phyloP scores from a whole-genome alignment of 53 echinoderm and acorn worm genomes.

The Crossaster papposus region DNA sequence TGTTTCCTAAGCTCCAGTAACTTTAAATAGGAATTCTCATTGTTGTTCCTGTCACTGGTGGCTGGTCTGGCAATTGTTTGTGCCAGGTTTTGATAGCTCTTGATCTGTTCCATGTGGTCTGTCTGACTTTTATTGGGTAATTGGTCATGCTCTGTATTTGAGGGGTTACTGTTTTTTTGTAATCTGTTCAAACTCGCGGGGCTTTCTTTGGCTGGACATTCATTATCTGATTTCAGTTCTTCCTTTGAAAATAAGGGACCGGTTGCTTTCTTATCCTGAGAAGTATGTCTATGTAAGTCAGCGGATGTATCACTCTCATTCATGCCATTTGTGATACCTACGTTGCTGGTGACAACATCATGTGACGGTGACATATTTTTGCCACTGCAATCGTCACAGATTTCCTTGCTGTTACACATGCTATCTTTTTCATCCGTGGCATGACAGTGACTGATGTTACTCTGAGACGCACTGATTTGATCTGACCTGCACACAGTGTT shows the following conservation, averaged over 20 bases:
- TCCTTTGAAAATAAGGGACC: background rate
- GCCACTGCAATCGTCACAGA: slow-evolving; percentile 10
- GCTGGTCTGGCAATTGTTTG: background rate
- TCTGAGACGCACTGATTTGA: slow-evolving; percentile 3
- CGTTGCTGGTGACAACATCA: slow-evolving; percentile 62
- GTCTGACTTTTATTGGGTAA: background rate
- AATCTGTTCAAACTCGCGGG: background rate
- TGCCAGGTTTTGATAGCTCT: background rate
- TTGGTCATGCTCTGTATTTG: background rate
- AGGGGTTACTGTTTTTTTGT: background rate
- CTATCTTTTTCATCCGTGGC: slow-evolving; percentile 11
- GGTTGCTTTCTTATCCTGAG: background rate
- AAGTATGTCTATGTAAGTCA: background rate
- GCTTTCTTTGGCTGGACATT: background rate
- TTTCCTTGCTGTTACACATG: background rate
- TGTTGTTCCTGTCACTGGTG: slow-evolving; percentile 45
- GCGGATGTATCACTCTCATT: slow-evolving; percentile 54
- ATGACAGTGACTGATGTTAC: background rate
- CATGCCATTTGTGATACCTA: slow-evolving; percentile 38
- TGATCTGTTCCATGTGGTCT: background rate
- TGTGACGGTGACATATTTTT: slow-evolving; percentile 45
- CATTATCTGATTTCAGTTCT: background rate
- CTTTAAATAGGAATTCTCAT: background rate
- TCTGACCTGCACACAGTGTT: slow-evolving; percentile 3
- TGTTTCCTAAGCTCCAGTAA: background rate